Percentiles rank a stretch among this genome's conserved stretches.
phyloP scores from a whole-genome alignment of 2,888 invertebrate genomes.

The Pseudanteris insignis region DNA sequence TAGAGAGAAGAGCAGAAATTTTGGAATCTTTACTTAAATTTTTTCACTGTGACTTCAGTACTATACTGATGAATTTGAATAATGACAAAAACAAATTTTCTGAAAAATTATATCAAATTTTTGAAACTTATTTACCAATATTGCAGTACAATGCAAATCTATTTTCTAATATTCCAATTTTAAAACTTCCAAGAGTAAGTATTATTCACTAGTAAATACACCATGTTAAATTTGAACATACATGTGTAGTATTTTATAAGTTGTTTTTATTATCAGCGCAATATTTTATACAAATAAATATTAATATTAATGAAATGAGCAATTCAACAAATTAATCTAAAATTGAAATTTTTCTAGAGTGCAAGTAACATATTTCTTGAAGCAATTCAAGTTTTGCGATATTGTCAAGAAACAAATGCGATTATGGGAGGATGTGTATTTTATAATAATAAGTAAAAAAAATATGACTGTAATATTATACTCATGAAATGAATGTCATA shows the following conservation, averaged over 20 bases:
- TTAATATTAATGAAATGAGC: too few relatives aligned
- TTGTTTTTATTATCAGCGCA: too few relatives aligned
- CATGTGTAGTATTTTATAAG: too few relatives aligned
- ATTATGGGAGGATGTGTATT: constrained; percentile 86
- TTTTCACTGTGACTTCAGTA: constrained; percentile 85
- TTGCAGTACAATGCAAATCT: constrained; percentile 84
- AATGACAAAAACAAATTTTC: constrained; percentile 71
- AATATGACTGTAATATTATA: too few relatives aligned
- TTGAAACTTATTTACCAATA: constrained; percentile 89
- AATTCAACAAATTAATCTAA: too few relatives aligned
- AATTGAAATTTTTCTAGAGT: constrained; percentile 78
- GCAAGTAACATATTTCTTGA: constrained; percentile 87
- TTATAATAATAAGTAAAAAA: constrained; percentile 90
- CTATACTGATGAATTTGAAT: constrained; percentile 72
- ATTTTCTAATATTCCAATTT: constrained; percentile 83
- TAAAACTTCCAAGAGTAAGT: constrained; percentile 81
- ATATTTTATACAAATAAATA: too few relatives aligned
- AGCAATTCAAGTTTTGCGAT: constrained; percentile 85
- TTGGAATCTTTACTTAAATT: constrained; percentile 81
- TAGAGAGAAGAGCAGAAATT: constrained; percentile 80
- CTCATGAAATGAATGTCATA: too few relatives aligned
- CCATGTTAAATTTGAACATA: too few relatives aligned
- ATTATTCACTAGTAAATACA: background rate
- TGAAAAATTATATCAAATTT: constrained; percentile 83
- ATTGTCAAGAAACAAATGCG: constrained; percentile 80